These are phyloP conservation scores for Drosophila nikananu DNA, from an alignment of 1,140 invertebrate genomes.

Conservation along the genomic window DNA sequence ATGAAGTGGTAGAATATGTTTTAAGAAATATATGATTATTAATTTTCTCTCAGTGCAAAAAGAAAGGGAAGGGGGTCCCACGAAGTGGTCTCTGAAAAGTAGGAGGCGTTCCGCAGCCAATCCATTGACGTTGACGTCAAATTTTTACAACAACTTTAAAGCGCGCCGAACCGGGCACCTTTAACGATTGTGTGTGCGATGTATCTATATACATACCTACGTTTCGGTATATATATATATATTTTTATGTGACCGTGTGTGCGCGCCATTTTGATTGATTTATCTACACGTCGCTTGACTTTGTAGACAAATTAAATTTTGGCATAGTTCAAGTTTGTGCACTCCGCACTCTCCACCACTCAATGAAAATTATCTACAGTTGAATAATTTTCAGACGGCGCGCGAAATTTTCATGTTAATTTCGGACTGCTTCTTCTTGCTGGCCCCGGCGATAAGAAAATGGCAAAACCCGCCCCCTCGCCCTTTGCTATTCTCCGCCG, in stretches of 20 bases:
- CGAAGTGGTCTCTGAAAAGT: slow-evolving; percentile 4
- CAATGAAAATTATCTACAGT: slow-evolving; percentile 80
- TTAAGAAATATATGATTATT: background rate
- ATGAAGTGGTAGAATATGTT: background rate
- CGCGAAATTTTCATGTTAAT: slow-evolving; percentile 76
- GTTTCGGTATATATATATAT: background rate
- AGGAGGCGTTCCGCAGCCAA: slow-evolving; percentile 34
- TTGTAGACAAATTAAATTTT: slow-evolving; percentile 81
- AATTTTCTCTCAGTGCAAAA: slow-evolving; percentile 4
- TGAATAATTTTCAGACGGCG: slow-evolving; percentile 71
- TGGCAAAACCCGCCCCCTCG: slow-evolving; percentile 11
- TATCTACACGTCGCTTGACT: slow-evolving; percentile 75
- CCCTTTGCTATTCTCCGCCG: slow-evolving; percentile 9
- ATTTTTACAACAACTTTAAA: slow-evolving; percentile 71
- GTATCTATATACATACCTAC: background rate
- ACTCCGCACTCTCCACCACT: slow-evolving; percentile 18
- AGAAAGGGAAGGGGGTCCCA: slow-evolving; percentile 11
- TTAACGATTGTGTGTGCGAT: slow-evolving; percentile 36
- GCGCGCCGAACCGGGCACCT: slow-evolving; percentile 60
- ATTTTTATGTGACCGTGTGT: slow-evolving; percentile 21
- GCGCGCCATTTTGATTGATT: slow-evolving; percentile 77
- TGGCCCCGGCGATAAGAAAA: slow-evolving; percentile 71
- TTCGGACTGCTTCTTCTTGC: slow-evolving; percentile 46
- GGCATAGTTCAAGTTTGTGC: slow-evolving; percentile 58
- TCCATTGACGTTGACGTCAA: slow-evolving; percentile 57